These are phyloP conservation scores for Cebidichthys violaceus DNA, from an alignment of 2,113 vertebrate genomes.

Conservation along the genomic window DNA sequence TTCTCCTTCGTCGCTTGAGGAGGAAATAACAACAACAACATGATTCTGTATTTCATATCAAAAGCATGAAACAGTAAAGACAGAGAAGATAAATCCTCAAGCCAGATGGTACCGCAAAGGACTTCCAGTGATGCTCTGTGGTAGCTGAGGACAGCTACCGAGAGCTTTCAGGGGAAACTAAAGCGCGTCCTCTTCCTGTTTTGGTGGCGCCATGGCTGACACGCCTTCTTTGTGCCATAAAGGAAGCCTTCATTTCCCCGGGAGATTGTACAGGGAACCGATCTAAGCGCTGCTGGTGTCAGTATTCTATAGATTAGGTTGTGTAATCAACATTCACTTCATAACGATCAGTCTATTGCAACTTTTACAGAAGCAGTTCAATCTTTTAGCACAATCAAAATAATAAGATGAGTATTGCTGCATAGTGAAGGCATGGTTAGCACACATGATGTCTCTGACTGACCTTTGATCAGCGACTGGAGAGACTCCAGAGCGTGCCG, in stretches of 20 bases:
- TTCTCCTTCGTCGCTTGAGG: slow-evolving; percentile 73
- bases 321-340: neutral
- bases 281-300: neutral
- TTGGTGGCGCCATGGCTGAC: neutral
- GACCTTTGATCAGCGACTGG: slow-evolving; percentile 74
- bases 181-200: neutral
- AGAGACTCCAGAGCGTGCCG: slow-evolving; percentile 85
- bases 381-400: neutral
- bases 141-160: neutral
- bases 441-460: neutral
- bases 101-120: neutral
- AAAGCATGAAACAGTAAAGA: slow-evolving; percentile 11
- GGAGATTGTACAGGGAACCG: neutral
- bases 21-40: neutral
- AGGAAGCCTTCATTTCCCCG: neutral
- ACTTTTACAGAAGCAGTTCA: neutral
- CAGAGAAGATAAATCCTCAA: neutral
- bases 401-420: too few relatives aligned
- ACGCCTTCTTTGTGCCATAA: neutral
- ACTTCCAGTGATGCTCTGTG: neutral
- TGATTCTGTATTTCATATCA: neutral
- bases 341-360: neutral
- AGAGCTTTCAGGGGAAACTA: neutral
- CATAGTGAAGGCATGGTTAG: neutral
- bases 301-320: neutral